Evolutionary conservation across 2,113 vertebrate genomes (phyloP).

Genomic region (Menura novaehollandiae): DNA sequence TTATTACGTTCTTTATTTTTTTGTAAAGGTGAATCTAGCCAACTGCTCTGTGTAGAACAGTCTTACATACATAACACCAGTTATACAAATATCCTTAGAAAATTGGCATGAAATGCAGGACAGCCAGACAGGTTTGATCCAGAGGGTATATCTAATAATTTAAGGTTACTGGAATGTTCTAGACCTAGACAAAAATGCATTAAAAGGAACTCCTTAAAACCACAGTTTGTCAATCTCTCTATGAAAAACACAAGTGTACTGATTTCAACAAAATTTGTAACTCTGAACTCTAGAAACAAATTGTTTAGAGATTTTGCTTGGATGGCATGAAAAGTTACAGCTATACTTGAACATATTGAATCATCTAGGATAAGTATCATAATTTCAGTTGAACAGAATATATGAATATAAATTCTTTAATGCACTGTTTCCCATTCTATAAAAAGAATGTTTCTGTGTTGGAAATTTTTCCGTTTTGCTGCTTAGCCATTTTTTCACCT

Average conservation of each 20-base stretch:
- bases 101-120: not conserved
- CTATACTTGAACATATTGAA: not conserved
- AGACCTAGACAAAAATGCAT: not conserved
- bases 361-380: not conserved
- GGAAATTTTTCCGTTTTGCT: not conserved
- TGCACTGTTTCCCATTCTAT: not conserved
- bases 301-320: not conserved
- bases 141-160: not conserved
- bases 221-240: fast-evolving
- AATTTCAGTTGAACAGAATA: not conserved
- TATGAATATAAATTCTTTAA: not conserved
- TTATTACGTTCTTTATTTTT: not conserved
- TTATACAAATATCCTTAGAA: not conserved
- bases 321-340: not conserved
- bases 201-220: not conserved
- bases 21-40: not conserved
- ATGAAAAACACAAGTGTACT: not conserved
- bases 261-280: not conserved
- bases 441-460: not conserved
- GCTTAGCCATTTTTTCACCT: not conserved
- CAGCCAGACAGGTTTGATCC: not conserved
- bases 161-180: not conserved
- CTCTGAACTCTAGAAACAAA: not conserved
- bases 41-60: not conserved
- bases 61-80: no score